Evolutionary conservation across 2,888 invertebrate species (phyloP), one percentile per base, ranked within the genome.

Genomic region (Melanargia galathea): DNA sequence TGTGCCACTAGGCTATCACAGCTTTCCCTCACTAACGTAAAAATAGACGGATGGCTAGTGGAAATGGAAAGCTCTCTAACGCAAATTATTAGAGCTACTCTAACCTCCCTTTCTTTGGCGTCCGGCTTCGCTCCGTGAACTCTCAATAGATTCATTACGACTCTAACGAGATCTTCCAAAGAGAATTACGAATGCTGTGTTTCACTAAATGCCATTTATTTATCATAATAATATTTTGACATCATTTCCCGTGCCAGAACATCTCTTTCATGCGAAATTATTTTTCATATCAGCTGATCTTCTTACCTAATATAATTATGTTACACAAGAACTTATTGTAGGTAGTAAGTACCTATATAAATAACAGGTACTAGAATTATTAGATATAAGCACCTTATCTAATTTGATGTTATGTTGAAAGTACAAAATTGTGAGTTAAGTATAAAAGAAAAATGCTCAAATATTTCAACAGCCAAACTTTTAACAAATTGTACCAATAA

Each of bases 121-220:
- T 79, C 81, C 82, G 76, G 79, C 77, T 81, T 66, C 87, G 85
- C 88, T 86, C 82, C 81, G 82, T 81, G 80, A 81, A 84, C 83
- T 83, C 84, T 90, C 90, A 90, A 91, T 91, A 90, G 90, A 90
- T 87, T 91, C 89, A 90, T 91, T 90, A 90, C 83, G 84, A 82
- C 84, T 83, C 84, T 90, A 90, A 90, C 90, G 86, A 90, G 88
- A 87, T 88, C 85, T 84, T 81, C 83, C 79, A 81, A 81, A 82
- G 84, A 80, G 84, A 86, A 89, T 88, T 85, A 85, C 81, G 83
- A 81, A 76, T 81, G 87, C 85, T 87, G 90, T 90, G 90, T 90
- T 87, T 87, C 79, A 74, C 76, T 81, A 83, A 90, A 90, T 84
- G 80, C 82, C 84, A 90, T 88, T 89, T 81, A 80, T 82, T 84